Conservation (phyloP, 2,797 vertebrate genomes). For the Liasis olivaceus region DNA sequence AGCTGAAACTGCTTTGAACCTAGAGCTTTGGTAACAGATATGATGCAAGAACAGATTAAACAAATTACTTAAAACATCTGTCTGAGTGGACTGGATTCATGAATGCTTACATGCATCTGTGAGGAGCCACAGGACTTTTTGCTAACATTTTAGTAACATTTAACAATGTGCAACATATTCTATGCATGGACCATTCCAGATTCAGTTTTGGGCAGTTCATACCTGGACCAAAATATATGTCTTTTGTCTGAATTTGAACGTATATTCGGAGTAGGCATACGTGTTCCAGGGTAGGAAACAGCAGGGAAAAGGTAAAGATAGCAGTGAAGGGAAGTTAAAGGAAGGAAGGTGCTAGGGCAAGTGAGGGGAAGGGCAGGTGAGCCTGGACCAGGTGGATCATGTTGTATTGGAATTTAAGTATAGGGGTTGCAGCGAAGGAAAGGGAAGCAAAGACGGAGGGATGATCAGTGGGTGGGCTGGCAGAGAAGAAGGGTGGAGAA, state of each 20-base stretch:
- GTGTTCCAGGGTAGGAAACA: background rate
- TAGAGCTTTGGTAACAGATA: constrained; percentile 89
- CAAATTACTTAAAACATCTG: background rate
- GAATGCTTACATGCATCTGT: background rate
- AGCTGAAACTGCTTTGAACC: constrained; percentile 91
- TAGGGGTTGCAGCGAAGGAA: background rate
- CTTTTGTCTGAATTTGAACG: background rate
- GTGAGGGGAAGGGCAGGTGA: background rate
- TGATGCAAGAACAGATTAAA: constrained; percentile 42
- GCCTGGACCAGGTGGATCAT: background rate
- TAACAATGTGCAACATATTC: background rate
- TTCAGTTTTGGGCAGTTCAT: background rate
- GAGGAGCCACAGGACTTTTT: background rate
- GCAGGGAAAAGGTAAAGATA: background rate
- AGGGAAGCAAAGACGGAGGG: background rate
- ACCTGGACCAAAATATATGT: background rate
- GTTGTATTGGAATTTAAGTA: background rate
- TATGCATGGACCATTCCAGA: background rate
- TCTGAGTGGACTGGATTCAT: background rate
- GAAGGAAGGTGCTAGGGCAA: background rate
- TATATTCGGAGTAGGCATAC: background rate
- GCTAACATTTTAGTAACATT: background rate
- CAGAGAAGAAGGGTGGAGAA: background rate
- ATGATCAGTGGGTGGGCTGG: background rate
- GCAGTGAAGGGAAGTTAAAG: background rate